Evolutionary conservation across 2,797 vertebrate genomes (phyloP), one percentile per base, ranked within the genome.

Genomic region (Gymnocypris eckloni): DNA sequence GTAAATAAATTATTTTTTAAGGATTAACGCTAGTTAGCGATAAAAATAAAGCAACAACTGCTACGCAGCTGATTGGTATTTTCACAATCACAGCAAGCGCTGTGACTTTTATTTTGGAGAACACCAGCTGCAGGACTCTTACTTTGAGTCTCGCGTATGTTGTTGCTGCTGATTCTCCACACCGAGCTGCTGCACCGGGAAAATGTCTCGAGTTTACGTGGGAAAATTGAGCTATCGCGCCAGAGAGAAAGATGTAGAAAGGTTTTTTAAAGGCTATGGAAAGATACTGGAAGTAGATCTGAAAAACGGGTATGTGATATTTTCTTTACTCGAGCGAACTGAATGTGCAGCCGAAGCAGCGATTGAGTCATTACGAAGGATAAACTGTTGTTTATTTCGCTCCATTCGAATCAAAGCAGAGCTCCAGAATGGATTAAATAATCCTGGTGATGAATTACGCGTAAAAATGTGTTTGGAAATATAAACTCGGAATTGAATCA

Each of bases 181-280:
- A 28, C 78, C 20, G 56, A 73, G 52, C 78, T 45, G 28, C 33
- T 37, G 45, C 84, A 66, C 69, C 67, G 69, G 82, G 86, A 93
- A 88, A 28, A 97, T 98, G 97, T 97, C 97, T 89, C 93, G 97
- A 90, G 96, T 99, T 54, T 99, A 98, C 81, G 97, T 99, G 90
- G 97, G 98, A 54, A 94, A 97, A 90, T 88, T 98, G 93, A 98
- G 97, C 92, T 98, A 98, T 93, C 95, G 97, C 82, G 97, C 97
- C 73, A 93, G 97, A 43, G 97, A 99, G 87, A 96, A 97, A 93
- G 97, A 99, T 90, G 97, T 98, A 90, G 97, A 98, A 93, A 95
- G 97, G 77, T 98, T 99, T 95, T 99, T 99, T 92, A 98, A 98
- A 91, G 97, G 98, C 88, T 99, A 98, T 88, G 97, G 98, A 83